phyloP scores from a whole-genome alignment of 2,113 vertebrate genomes.

The Xyrauchen texanus region DNA sequence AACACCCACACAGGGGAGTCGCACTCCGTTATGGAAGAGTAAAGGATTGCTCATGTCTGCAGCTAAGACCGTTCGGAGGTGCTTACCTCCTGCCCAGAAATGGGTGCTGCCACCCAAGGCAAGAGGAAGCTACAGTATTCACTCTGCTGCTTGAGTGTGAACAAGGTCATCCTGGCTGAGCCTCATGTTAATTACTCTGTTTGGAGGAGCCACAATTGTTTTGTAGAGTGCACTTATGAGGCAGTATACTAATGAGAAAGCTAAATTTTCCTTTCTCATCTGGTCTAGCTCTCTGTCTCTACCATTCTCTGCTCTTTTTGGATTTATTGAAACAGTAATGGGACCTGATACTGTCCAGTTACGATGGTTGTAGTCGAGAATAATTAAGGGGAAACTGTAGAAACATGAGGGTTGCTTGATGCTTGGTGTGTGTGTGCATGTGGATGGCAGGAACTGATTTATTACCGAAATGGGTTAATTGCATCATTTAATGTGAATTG shows the following conservation, averaged over 20 bases:
- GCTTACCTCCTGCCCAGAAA: constrained; percentile 21
- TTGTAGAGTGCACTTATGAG: background rate
- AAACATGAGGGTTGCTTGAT: background rate
- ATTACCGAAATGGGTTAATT: background rate
- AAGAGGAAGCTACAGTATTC: constrained; percentile 16
- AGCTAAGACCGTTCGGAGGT: constrained; percentile 37
- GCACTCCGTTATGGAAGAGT: constrained; percentile 47
- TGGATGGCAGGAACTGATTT: too few species aligned
- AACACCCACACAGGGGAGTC: constrained; percentile 49
- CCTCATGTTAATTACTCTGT: constrained; percentile 46
- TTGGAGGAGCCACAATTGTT: constrained; percentile 13
- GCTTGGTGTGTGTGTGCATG: too few species aligned
- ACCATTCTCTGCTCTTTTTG: background rate
- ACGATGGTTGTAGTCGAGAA: background rate
- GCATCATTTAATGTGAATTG: background rate
- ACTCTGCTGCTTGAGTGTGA: constrained; percentile 13
- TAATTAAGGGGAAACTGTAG: background rate
- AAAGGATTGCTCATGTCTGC: constrained; percentile 51
- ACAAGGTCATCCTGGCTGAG: constrained; percentile 27
- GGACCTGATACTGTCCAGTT: background rate
- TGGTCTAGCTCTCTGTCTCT: too few species aligned
- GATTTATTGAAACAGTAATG: background rate
- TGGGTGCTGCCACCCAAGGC: constrained; percentile 1
- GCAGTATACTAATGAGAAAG: background rate
- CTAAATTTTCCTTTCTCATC: background rate